Evolutionary conservation across 2,113 vertebrate species (phyloP), one percentile per base, ranked within the genome.

Genomic region (Aviceda subcristata): DNA sequence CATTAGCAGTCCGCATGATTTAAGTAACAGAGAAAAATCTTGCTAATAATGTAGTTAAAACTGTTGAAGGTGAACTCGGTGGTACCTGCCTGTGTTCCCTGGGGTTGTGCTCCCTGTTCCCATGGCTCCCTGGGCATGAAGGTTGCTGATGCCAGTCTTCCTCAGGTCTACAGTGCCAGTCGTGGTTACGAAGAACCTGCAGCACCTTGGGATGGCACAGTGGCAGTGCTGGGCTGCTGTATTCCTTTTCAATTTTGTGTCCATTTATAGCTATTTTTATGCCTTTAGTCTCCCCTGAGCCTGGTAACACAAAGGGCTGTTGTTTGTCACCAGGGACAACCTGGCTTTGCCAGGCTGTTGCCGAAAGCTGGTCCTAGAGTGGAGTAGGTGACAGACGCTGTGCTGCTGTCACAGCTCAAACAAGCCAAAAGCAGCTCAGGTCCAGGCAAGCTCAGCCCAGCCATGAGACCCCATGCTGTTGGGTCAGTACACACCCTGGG

Each of bases 71-170:
- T 45, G 74, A 71, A 1, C 56, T 57, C 0, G 2, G 39, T 34
- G 23, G 46, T 7, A 10, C 15, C 50, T 59, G 26, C 19, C 23
- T 1, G 2, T 30, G 16, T n/a, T 51, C 38, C 15, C n/a, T 30
- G 68, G 45, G 36, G 15, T 4, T 71, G 60, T 39, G 76, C 24
- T 48, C 6, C 8, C 34, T 8, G 3, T 34, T 36, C 15, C 38
- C 8, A 1, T 0, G 0, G 30, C 75, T 71, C 27, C 41, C 10
- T 45, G 67, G 12, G 11, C 27, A 3, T 0, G 1, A 11, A 20
- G 56, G 41, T 22, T 55, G n/a, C 32, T 45, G 30, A 6, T 55
- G 12, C 41, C 11, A 8, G 1, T 39, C 20, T 45, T 69, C 22
- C 51, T 56, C 8, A 10, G 36, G 50, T 21, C 9, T 4, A 4